These are phyloP conservation scores for Mya arenaria DNA, from an alignment of 1,140 invertebrate species.

Conservation along the genomic window DNA sequence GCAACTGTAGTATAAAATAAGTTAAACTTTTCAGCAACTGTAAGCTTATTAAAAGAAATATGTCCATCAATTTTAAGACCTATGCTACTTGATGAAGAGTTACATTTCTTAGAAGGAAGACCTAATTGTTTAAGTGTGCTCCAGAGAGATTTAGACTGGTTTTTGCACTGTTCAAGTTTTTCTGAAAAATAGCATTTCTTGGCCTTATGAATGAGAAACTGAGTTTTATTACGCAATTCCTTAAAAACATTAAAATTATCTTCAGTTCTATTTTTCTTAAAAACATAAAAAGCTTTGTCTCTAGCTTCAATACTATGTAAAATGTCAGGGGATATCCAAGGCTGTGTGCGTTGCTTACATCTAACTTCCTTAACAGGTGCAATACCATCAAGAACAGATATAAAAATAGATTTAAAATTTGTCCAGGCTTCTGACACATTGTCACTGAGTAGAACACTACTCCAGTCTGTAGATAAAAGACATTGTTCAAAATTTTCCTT, in stretches of 20 bases:
- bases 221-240: background rate
- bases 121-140: too few species aligned
- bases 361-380: background rate
- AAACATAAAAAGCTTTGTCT: constrained; percentile 3
- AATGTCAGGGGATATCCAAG: background rate
- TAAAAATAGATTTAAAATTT: background rate
- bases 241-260: constrained; percentile 1
- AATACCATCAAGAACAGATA: background rate
- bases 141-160: background rate
- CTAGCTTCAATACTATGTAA: too few species aligned
- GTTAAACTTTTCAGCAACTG: too few species aligned
- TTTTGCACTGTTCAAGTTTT: background rate
- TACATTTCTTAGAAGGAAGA: too few species aligned
- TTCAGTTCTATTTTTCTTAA: background rate
- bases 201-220: background rate
- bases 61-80: too few species aligned
- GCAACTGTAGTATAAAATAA: constrained; percentile 31
- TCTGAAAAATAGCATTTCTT: background rate
- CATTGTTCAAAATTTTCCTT: background rate
- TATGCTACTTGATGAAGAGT: too few species aligned
- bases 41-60: too few species aligned
- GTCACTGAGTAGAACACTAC: background rate
- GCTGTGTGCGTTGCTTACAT: background rate
- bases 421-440: constrained; percentile 8
- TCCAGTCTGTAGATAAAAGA: constrained; percentile 20